phyloP scores from a whole-genome alignment of 1,140 invertebrate genomes.

The Drosophila arizonae region DNA sequence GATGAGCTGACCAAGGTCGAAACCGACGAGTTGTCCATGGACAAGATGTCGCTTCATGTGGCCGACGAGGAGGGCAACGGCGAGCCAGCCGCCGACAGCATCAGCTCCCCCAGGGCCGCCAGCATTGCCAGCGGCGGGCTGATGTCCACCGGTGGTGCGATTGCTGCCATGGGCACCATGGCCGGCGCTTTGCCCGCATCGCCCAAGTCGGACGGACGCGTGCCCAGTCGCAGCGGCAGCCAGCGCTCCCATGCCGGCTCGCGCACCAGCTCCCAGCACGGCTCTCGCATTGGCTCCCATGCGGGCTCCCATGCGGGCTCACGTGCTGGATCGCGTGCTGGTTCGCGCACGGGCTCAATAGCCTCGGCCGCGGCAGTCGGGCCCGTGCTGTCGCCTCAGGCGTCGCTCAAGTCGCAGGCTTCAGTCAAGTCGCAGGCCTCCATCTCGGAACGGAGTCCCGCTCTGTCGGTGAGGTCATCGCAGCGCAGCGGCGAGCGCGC shows the following conservation, averaged over 20 bases:
- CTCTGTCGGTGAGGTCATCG: conserved; percentile 62
- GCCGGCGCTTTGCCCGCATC: conserved; percentile 1
- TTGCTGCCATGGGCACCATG: conserved; percentile 37
- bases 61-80: conserved; percentile 40
- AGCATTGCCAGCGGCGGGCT: conserved; percentile 67
- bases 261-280: conserved; percentile 36
- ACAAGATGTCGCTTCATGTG: conserved; percentile 61
- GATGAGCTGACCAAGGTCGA: conserved; percentile 67
- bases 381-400: conserved; percentile 56
- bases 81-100: conserved; percentile 51
- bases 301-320: conserved; percentile 40
- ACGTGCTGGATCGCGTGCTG: conserved; percentile 53
- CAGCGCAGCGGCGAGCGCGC: conserved; percentile 57
- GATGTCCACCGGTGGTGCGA: conserved; percentile 56
- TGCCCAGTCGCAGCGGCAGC: conserved; percentile 70
- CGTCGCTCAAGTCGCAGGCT: conserved; percentile 60
- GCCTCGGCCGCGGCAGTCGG: conserved; percentile 13
- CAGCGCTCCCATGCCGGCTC: conserved; percentile 47
- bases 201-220: conserved; percentile 62
- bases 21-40: conserved; percentile 68
- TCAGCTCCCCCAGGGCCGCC: conserved; percentile 62
- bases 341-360: conserved; percentile 40
- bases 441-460: conserved; percentile 45
- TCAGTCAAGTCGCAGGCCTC: conserved; percentile 42
- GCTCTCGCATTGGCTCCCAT: conserved; percentile 43